A percentile compares a stretch with the other conserved stretches of the same genome.
These are phyloP conservation scores for Plagodis dolabraria DNA, from an alignment of 2,888 invertebrate species.

Conservation along the genomic window DNA sequence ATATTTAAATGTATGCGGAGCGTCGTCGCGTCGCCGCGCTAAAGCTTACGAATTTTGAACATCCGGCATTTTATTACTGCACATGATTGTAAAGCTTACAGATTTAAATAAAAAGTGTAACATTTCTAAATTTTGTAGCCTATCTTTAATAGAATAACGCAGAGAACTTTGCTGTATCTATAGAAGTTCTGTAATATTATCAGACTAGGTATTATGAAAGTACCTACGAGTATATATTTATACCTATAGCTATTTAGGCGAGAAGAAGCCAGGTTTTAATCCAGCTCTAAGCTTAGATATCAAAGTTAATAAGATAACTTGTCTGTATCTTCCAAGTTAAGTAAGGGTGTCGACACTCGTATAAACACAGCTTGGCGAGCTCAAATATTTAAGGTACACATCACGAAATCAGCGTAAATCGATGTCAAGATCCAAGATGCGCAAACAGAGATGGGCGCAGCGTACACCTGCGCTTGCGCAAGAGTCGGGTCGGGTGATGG, in stretches of 20 bases:
- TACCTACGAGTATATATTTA: no score
- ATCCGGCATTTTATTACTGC: constrained; percentile 17
- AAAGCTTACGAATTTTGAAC: constrained; percentile 7
- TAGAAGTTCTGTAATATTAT: no score
- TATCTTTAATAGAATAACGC: no score
- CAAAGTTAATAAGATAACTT: neutral
- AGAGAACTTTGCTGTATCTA: no score
- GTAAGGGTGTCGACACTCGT: neutral
- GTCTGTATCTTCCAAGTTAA: no score
- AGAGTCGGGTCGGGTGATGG: constrained; percentile 6
- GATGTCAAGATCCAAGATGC: constrained; percentile 26
- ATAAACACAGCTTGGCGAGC: constrained; percentile 2
- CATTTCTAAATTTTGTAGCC: no score
- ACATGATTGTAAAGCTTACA: constrained; percentile 15
- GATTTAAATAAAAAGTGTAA: constrained; percentile 1
- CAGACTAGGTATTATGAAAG: no score
- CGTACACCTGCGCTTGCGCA: constrained; percentile 14
- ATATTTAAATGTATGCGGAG: constrained; percentile 31
- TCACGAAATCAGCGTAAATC: constrained; percentile 20
- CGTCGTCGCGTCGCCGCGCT: constrained; percentile 6
- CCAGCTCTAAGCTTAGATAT: no score
- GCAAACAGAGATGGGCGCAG: constrained; percentile 19
- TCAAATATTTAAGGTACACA: constrained; percentile 16
- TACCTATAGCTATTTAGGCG: no score
- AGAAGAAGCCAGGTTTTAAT: no score